These are phyloP conservation scores for Campaea margaritaria DNA, from an alignment of 2,888 invertebrate genomes.

Conservation along the genomic window DNA sequence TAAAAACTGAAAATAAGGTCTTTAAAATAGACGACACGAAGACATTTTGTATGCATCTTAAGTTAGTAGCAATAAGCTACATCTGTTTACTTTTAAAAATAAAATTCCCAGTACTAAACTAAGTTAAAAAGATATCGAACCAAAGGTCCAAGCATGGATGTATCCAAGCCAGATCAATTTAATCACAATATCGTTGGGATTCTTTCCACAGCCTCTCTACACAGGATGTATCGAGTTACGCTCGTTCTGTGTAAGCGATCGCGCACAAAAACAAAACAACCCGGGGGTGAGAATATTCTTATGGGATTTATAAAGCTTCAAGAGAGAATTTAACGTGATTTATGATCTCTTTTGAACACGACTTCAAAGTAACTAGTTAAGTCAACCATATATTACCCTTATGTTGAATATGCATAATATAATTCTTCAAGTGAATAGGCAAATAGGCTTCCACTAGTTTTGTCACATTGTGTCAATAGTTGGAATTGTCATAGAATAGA, in stretches of 20 bases:
- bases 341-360: constrained; percentile 16
- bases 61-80: too few relatives aligned
- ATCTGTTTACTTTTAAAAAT: too few relatives aligned
- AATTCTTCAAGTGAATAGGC: too few relatives aligned
- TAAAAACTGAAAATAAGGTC: too few relatives aligned
- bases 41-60: too few relatives aligned
- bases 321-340: constrained; percentile 60
- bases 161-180: constrained; percentile 18
- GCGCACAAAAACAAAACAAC: constrained; percentile 62
- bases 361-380: not conserved
- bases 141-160: not conserved
- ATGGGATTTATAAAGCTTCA: constrained; percentile 81
- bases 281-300: constrained; percentile 79
- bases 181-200: constrained; percentile 38
- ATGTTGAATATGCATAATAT: too few relatives aligned
- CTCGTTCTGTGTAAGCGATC: constrained; percentile 80
- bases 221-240: constrained; percentile 84
- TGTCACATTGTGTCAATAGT: too few relatives aligned
- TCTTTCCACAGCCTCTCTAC: constrained; percentile 49
- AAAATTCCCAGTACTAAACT: not conserved
- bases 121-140: not conserved
- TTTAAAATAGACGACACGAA: too few relatives aligned
- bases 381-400: too few relatives aligned
- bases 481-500: too few relatives aligned
- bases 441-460: too few relatives aligned